Evolutionary conservation across 2,113 vertebrate species (phyloP), one percentile per base, ranked within the genome.

Genomic region (Cinclus mexicanus): DNA sequence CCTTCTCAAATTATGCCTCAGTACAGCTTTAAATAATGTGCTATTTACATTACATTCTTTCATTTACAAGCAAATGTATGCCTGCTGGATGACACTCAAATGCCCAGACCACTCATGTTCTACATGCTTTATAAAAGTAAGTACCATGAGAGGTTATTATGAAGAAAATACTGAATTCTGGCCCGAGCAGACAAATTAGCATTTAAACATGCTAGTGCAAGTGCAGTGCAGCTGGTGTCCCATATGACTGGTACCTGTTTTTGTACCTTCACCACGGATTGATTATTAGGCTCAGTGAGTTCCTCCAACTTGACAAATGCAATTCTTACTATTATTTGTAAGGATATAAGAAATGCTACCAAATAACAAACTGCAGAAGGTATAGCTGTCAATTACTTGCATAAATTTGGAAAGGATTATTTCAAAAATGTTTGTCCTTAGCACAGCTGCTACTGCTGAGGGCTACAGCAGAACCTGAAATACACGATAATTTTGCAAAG

Each of bases 301-400:
- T 79, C 52, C 35, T 84, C 19, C 59, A 67, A 3, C 1, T 49
- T 5, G 3, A 95, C 28, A 25, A 71, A 63, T 0, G 0, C 2
- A 71, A 42, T 55, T 82, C 31, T 83, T 59, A 46, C 15, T 46
- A 19, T 75, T 71, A 79, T 69, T 72, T 76, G 23, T 49, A 65
- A 60, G 12, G 17, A 28, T 39, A 53, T 29, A 55, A 77, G 74
- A 83, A 83, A 44, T 15, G 5, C 28, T 64, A 52, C 39, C n/a
- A 80, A 76, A 64, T 61, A 85, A 87, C 25, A 53, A 83, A 72
- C 25, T 81, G 46, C 26, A 89, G 74, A 91, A 83, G 10, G 11
- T 39, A 44, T 22, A 81, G 52, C 29, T 77, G 47, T 77, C 71
- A 83, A 71, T 83, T 55, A 74, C 47, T 71, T 67, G 37, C 13